Evolutionary conservation across 2,888 invertebrate species (phyloP).

Genomic region (Drosophila siamana): DNA sequence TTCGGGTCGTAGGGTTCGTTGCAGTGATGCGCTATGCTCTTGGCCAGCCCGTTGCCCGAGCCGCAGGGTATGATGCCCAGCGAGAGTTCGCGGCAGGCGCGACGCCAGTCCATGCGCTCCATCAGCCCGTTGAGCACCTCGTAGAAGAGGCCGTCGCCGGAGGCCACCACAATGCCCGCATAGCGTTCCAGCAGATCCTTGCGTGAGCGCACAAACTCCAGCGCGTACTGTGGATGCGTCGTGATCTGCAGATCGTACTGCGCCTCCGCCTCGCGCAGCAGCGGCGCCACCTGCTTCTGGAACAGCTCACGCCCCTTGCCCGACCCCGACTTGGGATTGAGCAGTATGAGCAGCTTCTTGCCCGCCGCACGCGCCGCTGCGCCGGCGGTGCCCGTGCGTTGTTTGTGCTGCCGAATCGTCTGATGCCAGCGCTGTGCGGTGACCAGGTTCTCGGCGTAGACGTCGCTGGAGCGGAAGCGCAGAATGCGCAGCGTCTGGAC

Average conservation of each 20-base stretch:
- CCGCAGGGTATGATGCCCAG: slow-evolving; percentile 97
- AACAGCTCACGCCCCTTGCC: slow-evolving; percentile 95
- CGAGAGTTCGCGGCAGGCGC: slow-evolving; percentile 91
- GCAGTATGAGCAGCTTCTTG: slow-evolving; percentile 89
- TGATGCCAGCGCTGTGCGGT: slow-evolving; percentile 93
- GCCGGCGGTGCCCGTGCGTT: slow-evolving; percentile 7
- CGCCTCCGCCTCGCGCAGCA: slow-evolving; percentile 94
- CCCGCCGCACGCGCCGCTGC: too few species aligned
- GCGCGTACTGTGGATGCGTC: slow-evolving; percentile 93
- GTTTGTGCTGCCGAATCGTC: slow-evolving; percentile 89
- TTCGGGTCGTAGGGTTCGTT: slow-evolving; percentile 93
- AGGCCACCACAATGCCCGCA: slow-evolving; percentile 90
- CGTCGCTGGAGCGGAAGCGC: slow-evolving; percentile 92
- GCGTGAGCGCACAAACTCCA: slow-evolving; percentile 89
- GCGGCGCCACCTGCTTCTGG: slow-evolving; percentile 92
- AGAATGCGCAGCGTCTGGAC: slow-evolving; percentile 93
- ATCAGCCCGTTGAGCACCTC: slow-evolving; percentile 96
- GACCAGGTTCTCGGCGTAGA: slow-evolving; percentile 92
- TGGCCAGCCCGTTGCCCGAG: slow-evolving; percentile 97
- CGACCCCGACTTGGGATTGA: slow-evolving; percentile 97
- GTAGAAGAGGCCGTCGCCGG: slow-evolving; percentile 93
- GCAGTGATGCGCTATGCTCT: slow-evolving; percentile 91
- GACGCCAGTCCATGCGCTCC: slow-evolving; percentile 94
- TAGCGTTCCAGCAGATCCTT: slow-evolving; percentile 87
- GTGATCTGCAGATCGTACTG: slow-evolving; percentile 95